Percentiles rank a stretch among this genome's conserved stretches.
Evolutionary conservation across 2,888 invertebrate species (phyloP).

Genomic region (Ectemnius continuus): DNA sequence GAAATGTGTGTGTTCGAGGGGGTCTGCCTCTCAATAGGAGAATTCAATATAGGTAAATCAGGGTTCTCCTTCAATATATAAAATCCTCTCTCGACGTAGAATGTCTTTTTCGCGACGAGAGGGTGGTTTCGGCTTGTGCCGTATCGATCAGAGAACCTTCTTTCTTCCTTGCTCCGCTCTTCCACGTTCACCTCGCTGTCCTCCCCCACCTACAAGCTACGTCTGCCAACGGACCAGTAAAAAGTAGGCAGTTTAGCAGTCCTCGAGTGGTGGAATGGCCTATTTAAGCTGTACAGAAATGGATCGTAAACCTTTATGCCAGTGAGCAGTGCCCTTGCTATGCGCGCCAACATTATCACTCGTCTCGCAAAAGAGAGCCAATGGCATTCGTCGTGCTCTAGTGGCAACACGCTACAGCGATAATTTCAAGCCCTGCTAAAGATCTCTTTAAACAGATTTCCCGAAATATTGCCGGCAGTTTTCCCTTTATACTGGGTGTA

Average conservation of each 20-base stretch:
- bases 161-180: neutral
- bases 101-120: conserved; percentile 22
- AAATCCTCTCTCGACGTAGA: conserved; percentile 1
- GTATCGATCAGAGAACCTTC: conserved; percentile 28
- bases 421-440: neutral
- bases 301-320: conserved; percentile 43
- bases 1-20: no score
- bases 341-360: conserved; percentile 26
- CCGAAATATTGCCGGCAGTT: neutral
- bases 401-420: neutral
- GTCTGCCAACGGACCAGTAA: conserved; percentile 24
- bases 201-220: neutral
- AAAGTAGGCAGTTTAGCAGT: conserved; percentile 48
- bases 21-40: neutral
- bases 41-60: conserved; percentile 10
- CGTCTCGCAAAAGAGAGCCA: conserved; percentile 8
- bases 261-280: conserved; percentile 36
- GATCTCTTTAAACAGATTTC: neutral
- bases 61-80: neutral
- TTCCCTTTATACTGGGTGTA: neutral
- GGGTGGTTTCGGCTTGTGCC: conserved; percentile 8
- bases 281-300: conserved; percentile 46
- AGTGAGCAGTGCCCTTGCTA: neutral
- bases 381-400: neutral
- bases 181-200: neutral